phyloP scores from a whole-genome alignment of 2,888 invertebrate species.

The Anaspis maculata region DNA sequence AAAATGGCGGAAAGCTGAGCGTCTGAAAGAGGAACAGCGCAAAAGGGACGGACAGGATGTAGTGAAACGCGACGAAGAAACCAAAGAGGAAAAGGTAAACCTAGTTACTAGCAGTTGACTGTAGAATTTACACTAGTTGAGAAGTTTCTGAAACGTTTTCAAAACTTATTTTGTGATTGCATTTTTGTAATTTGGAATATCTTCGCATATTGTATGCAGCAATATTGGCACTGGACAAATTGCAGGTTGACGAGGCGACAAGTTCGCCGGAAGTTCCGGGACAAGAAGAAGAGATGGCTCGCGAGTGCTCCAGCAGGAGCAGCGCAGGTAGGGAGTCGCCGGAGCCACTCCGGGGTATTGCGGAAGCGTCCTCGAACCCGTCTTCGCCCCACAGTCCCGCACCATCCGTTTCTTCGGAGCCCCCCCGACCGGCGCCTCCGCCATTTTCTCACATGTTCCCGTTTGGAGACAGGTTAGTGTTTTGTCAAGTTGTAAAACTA shows the following conservation, averaged over 20 bases:
- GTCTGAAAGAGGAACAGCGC: constrained; percentile 84
- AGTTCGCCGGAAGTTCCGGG: constrained; percentile 33
- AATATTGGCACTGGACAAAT: too few species aligned
- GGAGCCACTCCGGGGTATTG: constrained; percentile 17
- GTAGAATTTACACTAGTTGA: too few species aligned
- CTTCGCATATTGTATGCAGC: too few species aligned
- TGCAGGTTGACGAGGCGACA: constrained; percentile 31
- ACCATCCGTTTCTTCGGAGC: constrained; percentile 51
- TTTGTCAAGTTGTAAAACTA: background rate
- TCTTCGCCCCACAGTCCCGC: constrained; percentile 48
- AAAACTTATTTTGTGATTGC: too few species aligned
- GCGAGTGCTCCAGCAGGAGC: constrained; percentile 37
- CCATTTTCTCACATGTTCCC: constrained; percentile 64
- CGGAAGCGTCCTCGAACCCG: constrained; percentile 33
- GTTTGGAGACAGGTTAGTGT: constrained; percentile 48
- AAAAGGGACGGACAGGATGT: constrained; percentile 69
- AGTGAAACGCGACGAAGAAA: constrained; percentile 51
- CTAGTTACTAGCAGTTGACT: too few species aligned
- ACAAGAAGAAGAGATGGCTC: constrained; percentile 31
- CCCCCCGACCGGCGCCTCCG: constrained; percentile 49
- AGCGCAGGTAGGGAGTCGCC: constrained; percentile 29
- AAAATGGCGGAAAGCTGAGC: constrained; percentile 88
- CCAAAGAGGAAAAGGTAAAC: constrained; percentile 53
- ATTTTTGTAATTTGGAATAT: too few species aligned
- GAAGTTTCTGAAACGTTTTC: too few species aligned